A percentile compares a stretch with the other conserved stretches of the same genome.
phyloP scores from a whole-genome alignment of 2,888 invertebrate species.

The Polydrusus pterygomalis region DNA sequence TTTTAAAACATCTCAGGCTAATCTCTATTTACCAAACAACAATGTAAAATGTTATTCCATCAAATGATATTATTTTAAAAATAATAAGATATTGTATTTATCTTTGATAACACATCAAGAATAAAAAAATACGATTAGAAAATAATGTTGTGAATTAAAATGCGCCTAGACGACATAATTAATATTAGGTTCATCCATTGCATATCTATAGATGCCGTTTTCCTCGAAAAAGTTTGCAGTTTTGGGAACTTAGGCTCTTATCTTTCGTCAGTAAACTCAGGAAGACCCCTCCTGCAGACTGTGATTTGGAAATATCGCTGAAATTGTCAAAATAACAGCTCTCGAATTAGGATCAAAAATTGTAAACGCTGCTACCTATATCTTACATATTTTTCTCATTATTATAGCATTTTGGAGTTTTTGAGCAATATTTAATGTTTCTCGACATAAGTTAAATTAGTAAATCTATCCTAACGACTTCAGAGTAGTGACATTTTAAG shows the following conservation, averaged over 20 bases:
- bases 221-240: not conserved
- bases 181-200: not conserved
- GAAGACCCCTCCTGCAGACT: too few species aligned
- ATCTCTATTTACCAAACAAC: slow-evolving; percentile 48
- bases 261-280: too few species aligned
- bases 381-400: too few species aligned
- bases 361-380: too few species aligned
- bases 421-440: too few species aligned
- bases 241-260: not conserved
- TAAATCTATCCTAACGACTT: too few species aligned
- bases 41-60: slow-evolving; percentile 41
- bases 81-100: slow-evolving; percentile 40
- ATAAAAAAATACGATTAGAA: slow-evolving; percentile 33
- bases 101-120: slow-evolving; percentile 34
- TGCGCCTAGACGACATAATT: not conserved
- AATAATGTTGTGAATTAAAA: slow-evolving; percentile 32
- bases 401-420: too few species aligned
- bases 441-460: too few species aligned
- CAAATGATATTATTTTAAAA: slow-evolving; percentile 41
- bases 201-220: not conserved
- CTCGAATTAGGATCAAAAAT: too few species aligned
- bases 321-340: too few species aligned
- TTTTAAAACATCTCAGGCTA: slow-evolving; percentile 33
- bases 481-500: too few species aligned
- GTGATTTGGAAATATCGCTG: too few species aligned